Base-by-base conservation (phyloP, 2,797 vertebrate genomes). In the Cuniculus paca region DNA sequence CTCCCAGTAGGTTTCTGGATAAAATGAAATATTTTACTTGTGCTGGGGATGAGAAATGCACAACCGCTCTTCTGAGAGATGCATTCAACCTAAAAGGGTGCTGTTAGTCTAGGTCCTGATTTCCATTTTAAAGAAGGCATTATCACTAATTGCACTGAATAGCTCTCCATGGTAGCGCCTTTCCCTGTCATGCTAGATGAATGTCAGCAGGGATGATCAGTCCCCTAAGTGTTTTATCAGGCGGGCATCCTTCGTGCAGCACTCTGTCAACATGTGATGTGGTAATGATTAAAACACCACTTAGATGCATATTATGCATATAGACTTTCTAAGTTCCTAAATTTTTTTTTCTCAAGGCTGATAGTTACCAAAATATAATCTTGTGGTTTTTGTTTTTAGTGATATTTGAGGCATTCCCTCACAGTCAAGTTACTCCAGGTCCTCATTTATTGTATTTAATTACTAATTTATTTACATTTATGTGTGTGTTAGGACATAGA, bases 21-120 rank as follows among this genome's bases (percentile, higher is more conserved):
- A 93, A 58, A 97, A 92, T 78, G 0, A 96, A 95, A 95, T 93
- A 42, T 96, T 97, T 98, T 50, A 88, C n/a, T 92, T 90, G 54
- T 17, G 45, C 39, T 87, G 31, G 88, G 95, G 94, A 86, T 87
- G 17, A 95, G 54, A 96, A 83, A 88, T 61, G 61, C 58, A 12
- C 10, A 79, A 68, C 78, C 85, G 83, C 70, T 95, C 34, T 79
- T n/a, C 16, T 90, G 68, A 97, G 95, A 95, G 94, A 90, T 19
- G 50, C n/a, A 86, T 65, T 94, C 91, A 91, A 83, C 90, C 65
- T 88, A 77, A 74, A 5, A 60, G n/a, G 78, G 22, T 85, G 72
- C 34, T 34, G 45, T 92, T 79, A 20, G 63, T 97, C 91, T 89
- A 65, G 54, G 54, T 61, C 86, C 93, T 94, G 80, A 86, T 61